A percentile compares a stretch with the other conserved stretches of the same genome.
Evolutionary conservation across 2,888 invertebrate species (phyloP).

Genomic region (Trilocha varians): DNA sequence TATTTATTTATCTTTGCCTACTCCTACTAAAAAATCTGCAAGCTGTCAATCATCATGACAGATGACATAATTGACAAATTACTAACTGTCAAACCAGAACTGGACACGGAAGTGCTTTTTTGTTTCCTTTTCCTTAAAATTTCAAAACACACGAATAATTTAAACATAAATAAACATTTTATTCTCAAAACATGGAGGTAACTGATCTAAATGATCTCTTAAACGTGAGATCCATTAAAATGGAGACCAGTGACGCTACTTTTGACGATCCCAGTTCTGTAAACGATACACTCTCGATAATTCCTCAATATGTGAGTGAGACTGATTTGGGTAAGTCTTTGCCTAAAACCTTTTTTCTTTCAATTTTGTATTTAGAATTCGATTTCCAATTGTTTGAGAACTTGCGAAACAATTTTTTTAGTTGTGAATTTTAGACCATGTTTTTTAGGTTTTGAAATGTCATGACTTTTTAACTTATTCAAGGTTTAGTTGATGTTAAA

Average conservation of each 20-base stretch:
- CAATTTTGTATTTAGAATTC: background rate
- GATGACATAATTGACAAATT: slow-evolving; percentile 10
- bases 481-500: too few relatives aligned
- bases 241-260: slow-evolving; percentile 47
- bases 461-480: too few relatives aligned
- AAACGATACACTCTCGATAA: slow-evolving; percentile 51
- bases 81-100: slow-evolving; percentile 39
- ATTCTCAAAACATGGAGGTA: slow-evolving; percentile 44
- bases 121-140: slow-evolving; percentile 56
- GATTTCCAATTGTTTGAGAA: too few relatives aligned
- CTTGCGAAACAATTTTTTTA: too few relatives aligned
- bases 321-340: slow-evolving; percentile 53
- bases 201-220: slow-evolving; percentile 56
- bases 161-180: slow-evolving; percentile 23
- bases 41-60: slow-evolving; percentile 19
- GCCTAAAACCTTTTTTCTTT: slow-evolving; percentile 3
- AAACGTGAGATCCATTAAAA: slow-evolving; percentile 55
- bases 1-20: too few relatives aligned
- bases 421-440: too few relatives aligned
- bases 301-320: slow-evolving; percentile 64
- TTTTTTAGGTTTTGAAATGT: too few relatives aligned
- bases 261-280: slow-evolving; percentile 37
- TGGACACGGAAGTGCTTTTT: slow-evolving; percentile 64
- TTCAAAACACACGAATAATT: slow-evolving; percentile 33
- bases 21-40: slow-evolving; percentile 6